phyloP scores from a whole-genome alignment of 2,113 vertebrate genomes.

The Aptenodytes patagonicus region DNA sequence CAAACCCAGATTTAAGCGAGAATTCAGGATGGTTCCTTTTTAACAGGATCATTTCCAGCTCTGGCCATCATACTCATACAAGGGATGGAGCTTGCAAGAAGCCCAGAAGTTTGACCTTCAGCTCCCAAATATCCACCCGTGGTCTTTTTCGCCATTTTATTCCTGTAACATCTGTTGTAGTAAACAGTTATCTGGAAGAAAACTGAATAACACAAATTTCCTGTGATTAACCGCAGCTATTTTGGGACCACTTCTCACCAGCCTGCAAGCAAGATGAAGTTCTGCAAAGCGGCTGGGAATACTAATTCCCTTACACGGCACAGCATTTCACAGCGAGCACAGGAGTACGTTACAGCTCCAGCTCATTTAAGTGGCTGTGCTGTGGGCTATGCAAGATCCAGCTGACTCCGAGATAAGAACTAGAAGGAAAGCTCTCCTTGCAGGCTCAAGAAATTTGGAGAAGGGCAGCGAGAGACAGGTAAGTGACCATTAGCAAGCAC shows the following conservation, averaged over 20 bases:
- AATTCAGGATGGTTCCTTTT: neutral
- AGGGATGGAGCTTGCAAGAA: neutral
- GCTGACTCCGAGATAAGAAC: neutral
- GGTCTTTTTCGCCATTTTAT: neutral
- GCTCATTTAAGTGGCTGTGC: neutral
- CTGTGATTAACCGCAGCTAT: conserved; percentile 3
- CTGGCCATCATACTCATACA: neutral
- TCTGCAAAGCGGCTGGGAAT: neutral
- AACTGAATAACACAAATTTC: neutral
- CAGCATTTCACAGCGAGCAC: neutral
- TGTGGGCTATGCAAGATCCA: neutral
- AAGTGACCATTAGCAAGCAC: rapidly evolving
- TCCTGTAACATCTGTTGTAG: neutral
- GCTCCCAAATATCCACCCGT: neutral
- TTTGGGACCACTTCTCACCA: conserved; percentile 13
- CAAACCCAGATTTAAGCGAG: neutral
- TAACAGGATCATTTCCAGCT: neutral
- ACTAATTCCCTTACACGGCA: neutral
- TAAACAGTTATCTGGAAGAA: neutral
- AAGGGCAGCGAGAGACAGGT: neutral
- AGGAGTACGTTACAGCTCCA: neutral
- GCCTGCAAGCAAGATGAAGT: neutral
- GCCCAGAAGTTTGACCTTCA: neutral
- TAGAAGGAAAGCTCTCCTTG: neutral
- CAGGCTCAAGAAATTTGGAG: neutral